phyloP scores from a whole-genome alignment of 2,888 invertebrate species.

The Schizotus pectinicornis region DNA sequence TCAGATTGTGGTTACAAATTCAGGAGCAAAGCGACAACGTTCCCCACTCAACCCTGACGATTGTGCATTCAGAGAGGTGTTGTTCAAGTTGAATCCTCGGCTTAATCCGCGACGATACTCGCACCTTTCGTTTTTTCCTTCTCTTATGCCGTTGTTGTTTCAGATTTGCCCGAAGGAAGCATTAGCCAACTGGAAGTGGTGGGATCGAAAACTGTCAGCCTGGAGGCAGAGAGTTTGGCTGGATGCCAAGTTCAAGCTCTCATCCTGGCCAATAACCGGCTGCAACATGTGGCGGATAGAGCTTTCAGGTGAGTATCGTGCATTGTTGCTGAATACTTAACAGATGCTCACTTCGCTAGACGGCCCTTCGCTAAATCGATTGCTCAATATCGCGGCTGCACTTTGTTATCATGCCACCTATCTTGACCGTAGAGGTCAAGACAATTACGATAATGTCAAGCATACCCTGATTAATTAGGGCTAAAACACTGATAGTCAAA shows the following conservation, averaged over 20 bases:
- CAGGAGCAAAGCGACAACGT: too few species aligned
- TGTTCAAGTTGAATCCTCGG: neutral
- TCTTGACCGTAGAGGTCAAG: slow-evolving; percentile 20
- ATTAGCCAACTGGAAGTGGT: slow-evolving; percentile 84
- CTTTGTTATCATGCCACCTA: slow-evolving; percentile 6
- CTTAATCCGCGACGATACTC: neutral
- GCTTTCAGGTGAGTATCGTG: slow-evolving; percentile 73
- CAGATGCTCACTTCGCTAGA: slow-evolving; percentile 15
- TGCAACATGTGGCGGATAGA: slow-evolving; percentile 79
- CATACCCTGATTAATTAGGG: slow-evolving; percentile 21
- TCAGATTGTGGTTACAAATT: too few species aligned
- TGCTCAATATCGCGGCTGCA: slow-evolving; percentile 3
- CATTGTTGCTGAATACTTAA: slow-evolving; percentile 31
- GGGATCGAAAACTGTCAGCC: slow-evolving; percentile 78
- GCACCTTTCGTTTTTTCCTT: neutral
- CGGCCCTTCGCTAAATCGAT: slow-evolving; percentile 3
- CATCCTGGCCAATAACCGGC: slow-evolving; percentile 82
- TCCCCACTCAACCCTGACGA: too few species aligned
- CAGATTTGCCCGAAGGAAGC: slow-evolving; percentile 81
- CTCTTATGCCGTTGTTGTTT: slow-evolving; percentile 47
- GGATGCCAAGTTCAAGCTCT: slow-evolving; percentile 79
- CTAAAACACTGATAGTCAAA: slow-evolving; percentile 14
- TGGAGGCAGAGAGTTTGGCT: slow-evolving; percentile 81
- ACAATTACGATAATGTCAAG: slow-evolving; percentile 27
- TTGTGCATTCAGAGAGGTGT: too few species aligned